A percentile compares a stretch with the other conserved stretches of the same genome.
Evolutionary conservation across 1,140 invertebrate species (phyloP).

Genomic region (Drosophila erecta): DNA sequence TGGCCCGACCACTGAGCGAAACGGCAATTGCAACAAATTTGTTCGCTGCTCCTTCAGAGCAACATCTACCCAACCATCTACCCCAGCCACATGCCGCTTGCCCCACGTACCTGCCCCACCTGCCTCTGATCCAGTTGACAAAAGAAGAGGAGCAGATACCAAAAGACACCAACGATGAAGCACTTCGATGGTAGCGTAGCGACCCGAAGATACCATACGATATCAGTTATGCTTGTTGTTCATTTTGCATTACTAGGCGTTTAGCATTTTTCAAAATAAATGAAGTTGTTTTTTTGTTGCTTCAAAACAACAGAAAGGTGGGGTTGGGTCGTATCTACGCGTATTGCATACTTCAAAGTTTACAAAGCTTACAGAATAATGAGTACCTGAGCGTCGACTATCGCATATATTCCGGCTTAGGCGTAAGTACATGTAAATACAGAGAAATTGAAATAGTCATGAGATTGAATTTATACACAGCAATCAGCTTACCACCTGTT

Average conservation of each 20-base stretch:
- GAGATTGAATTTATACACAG: too few relatives aligned
- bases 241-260: too few relatives aligned
- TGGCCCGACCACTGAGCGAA: constrained; percentile 25
- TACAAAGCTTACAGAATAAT: not conserved
- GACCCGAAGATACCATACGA: not conserved
- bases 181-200: not conserved
- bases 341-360: not conserved
- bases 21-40: constrained; percentile 65
- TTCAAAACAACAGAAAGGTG: too few relatives aligned
- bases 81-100: not conserved
- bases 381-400: too few relatives aligned
- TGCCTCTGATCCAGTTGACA: constrained; percentile 19
- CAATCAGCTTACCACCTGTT: not conserved
- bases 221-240: too few relatives aligned
- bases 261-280: too few relatives aligned
- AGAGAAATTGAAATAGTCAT: not conserved
- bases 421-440: not conserved
- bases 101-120: not conserved
- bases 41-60: constrained; percentile 17
- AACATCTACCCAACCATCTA: not conserved
- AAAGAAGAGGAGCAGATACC: constrained; percentile 5
- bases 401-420: too few relatives aligned
- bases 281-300: too few relatives aligned
- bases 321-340: too few relatives aligned
- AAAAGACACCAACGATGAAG: not conserved